A percentile compares a stretch with the other conserved stretches of the same genome.
These are phyloP conservation scores for Melanerpes formicivorus DNA, from an alignment of 2,113 vertebrate genomes.

Conservation along the genomic window DNA sequence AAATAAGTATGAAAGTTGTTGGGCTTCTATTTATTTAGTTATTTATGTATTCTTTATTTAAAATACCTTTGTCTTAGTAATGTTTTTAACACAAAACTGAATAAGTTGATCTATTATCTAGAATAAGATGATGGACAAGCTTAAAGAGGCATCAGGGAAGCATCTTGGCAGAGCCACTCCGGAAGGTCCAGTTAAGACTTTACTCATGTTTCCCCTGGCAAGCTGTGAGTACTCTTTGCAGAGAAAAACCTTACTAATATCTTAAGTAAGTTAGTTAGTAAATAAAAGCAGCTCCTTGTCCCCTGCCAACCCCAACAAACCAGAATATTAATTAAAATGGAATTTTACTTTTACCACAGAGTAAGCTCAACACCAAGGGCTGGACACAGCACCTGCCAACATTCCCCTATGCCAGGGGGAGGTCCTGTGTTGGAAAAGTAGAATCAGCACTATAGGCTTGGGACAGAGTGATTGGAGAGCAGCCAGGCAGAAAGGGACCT, in stretches of 20 bases:
- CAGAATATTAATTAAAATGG: background rate
- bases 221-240: background rate
- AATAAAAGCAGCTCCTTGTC: background rate
- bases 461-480: too few species aligned
- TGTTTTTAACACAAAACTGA: background rate
- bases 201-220: background rate
- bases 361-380: background rate
- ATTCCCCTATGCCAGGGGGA: background rate
- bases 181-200: background rate
- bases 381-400: background rate
- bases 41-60: background rate
- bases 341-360: conserved; percentile 4
- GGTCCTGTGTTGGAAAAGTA: conserved; percentile 14
- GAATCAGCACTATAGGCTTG: background rate
- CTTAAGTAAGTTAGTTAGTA: background rate
- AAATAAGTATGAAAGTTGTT: background rate
- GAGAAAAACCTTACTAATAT: conserved; percentile 20
- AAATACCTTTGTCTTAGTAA: background rate
- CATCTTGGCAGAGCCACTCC: background rate
- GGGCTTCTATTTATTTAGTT: background rate
- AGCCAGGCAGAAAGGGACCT: too few species aligned
- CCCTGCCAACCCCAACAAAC: background rate
- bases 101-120: background rate
- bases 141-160: background rate
- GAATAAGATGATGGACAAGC: rapidly evolving